phyloP scores from a whole-genome alignment of 2,888 invertebrate genomes.

The Micropterix aruncella region DNA sequence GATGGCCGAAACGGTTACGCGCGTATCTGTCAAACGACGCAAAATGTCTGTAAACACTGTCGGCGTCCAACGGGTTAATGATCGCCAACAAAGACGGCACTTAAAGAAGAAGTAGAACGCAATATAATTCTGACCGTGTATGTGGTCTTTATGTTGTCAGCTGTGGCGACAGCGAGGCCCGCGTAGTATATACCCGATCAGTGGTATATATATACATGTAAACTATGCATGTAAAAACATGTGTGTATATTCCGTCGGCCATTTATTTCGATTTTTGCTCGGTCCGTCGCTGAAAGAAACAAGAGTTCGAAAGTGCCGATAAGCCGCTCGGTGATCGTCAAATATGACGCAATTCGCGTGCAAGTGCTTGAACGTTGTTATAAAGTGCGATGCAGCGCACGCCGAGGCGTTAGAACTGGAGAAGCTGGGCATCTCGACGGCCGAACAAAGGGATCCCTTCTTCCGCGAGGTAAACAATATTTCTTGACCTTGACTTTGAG shows the following conservation, averaged over 20 bases:
- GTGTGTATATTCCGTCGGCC: background rate
- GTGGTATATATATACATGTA: too few relatives aligned
- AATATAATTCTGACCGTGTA: too few relatives aligned
- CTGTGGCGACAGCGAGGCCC: too few relatives aligned
- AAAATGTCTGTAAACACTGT: too few relatives aligned
- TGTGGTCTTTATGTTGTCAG: too few relatives aligned
- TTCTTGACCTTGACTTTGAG: constrained; percentile 30
- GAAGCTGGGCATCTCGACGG: constrained; percentile 39
- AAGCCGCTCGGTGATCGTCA: background rate
- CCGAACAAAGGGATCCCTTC: constrained; percentile 48
- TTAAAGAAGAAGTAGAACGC: too few relatives aligned
- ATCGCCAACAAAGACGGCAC: too few relatives aligned
- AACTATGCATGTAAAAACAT: too few relatives aligned
- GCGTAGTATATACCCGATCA: too few relatives aligned
- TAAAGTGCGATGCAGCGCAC: constrained; percentile 43
- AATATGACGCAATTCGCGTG: constrained; percentile 49
- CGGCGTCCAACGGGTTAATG: too few relatives aligned
- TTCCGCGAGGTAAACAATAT: constrained; percentile 49
- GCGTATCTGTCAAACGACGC: too few relatives aligned
- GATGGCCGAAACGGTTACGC: too few relatives aligned
- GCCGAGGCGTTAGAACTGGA: constrained; percentile 40
- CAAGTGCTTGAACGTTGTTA: constrained; percentile 61
- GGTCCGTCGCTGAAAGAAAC: background rate
- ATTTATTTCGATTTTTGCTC: background rate
- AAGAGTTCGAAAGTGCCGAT: background rate